Base-by-base conservation (phyloP, 2,797 vertebrate genomes). In the Coreius guichenoti region DNA sequence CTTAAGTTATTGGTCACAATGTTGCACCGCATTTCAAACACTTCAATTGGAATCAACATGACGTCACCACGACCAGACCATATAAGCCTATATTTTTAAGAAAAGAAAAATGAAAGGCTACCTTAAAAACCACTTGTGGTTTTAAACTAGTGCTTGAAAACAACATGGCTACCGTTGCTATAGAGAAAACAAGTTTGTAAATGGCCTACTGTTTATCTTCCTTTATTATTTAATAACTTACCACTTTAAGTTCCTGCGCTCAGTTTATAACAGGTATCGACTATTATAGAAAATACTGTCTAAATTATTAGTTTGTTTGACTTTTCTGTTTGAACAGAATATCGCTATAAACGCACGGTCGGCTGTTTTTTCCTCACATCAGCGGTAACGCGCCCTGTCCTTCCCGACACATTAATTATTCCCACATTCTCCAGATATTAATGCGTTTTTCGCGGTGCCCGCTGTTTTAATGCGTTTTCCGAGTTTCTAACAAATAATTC, bases 401-500 rank as follows among this genome's bases (percentile, higher is more conserved):
- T n/a, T 80, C 21, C 33, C 33, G 47, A 16, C 51, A 82, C 88
- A 82, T 87, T 45, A 36, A 72, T 88, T 72, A 87, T 88, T 85
- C 65, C 63, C 76, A 31, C 77, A 17, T 39, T 78, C 39, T 51
- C 43, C 8, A 23, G 43, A 54, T 67, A 76, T 54, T 84, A 74
- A 80, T 68, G 74, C 12, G 23, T 21, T 29, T 77, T 63, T 26
- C 39, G 2, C 54, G 5, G 58, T n/a, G 29, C 1, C 26, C 65
- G 51, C 72, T 21, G 68, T 86, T 90, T 86, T 81, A 82, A 89
- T 87, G 81, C 69, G 21, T 87, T 91, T 92, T 83, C 76, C 82
- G n/a, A 67, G 74, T 88, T 86, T 89, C 82, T 26, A 90, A 87
- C 82, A 89, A 83, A 90, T 86, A 75, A 89, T 87, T 79, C 82